Base-by-base conservation (phyloP, 2,888 invertebrate genomes). In the Phaedon cochleariae region DNA sequence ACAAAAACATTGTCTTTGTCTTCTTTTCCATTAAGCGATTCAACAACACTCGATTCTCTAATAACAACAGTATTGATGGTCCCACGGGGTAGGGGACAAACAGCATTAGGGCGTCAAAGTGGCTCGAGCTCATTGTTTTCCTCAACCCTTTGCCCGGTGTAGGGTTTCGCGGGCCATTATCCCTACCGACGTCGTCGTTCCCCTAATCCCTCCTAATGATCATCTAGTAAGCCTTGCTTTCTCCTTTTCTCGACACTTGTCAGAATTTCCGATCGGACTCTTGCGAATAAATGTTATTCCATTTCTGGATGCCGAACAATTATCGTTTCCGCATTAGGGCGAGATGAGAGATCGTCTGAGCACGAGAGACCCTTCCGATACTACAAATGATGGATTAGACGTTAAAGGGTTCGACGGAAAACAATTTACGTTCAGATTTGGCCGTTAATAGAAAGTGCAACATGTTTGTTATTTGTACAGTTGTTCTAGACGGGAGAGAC, bases 251-350 rank as follows among this genome's bases (percentile, higher is more conserved):
- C 66, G 63, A 70, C 70, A 71, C 71, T 71, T 71, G 71, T 71
- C 71, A 65, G 71, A 68, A 67, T 71, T 69, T 71, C 71, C 71
- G 67, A 71, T 71, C 69, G 68, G 68, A 72, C 68, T 72, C 68
- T 68, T 70, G 71, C 74, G 70, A 74, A 76, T 74, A 76, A 76
- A 74, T 73, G 74, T 73, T 73, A 75, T 82, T 81, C 81, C 81
- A 80, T 79, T 81, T 76, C 67, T 69, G 67, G n/a, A 63, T 64
- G 63, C 54, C 46, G 64, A 58, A 76, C 82, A 82, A 82, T 83
- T 82, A 83, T 82, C 81, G 81, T 81, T 82, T 82, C 82, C 81
- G 81, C 79, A 79, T 81, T 80, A 78, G 78, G 79, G 79, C 15
- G 41, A 41, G 41, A 41, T 70, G 72, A 67, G 71, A 67, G 70